Evolutionary conservation across 2,113 vertebrate species (phyloP).

Genomic region (Thinocorus orbignyianus): DNA sequence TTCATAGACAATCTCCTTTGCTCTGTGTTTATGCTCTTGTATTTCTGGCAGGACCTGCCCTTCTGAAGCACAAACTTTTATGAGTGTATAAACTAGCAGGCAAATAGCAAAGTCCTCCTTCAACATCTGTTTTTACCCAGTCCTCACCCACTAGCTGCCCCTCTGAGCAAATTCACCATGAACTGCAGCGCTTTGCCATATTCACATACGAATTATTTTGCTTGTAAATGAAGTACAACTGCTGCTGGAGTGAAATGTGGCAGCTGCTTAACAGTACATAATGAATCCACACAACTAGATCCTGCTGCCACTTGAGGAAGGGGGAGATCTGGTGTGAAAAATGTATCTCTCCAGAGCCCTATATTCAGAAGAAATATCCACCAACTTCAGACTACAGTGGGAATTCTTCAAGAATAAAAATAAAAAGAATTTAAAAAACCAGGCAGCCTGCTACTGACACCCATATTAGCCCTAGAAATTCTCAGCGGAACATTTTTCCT

Average conservation of each 20-base stretch:
- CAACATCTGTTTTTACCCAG: not conserved
- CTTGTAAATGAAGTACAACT: constrained; percentile 34
- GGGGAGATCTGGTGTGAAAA: constrained; percentile 29
- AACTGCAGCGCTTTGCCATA: not conserved
- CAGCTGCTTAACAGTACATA: constrained; percentile 39
- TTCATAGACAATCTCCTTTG: not conserved
- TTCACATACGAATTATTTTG: constrained; percentile 31
- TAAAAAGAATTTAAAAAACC: not conserved
- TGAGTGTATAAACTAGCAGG: not conserved
- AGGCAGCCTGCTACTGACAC: not conserved
- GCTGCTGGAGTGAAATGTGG: constrained; percentile 9
- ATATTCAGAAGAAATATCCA: constrained; percentile 19
- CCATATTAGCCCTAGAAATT: not conserved
- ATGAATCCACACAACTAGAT: not conserved
- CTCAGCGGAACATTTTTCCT: constrained; percentile 16
- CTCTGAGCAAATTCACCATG: not conserved
- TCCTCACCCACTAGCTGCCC: constrained; percentile 2
- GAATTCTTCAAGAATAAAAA: constrained; percentile 15
- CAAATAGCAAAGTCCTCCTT: constrained; percentile 10
- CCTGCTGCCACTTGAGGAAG: not conserved
- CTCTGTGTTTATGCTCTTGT: not conserved
- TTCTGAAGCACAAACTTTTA: constrained; percentile 18
- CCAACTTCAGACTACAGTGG: not conserved
- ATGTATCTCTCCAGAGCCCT: not conserved
- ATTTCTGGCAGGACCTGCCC: not conserved